Conservation (phyloP, 2,888 invertebrate genomes). For the Cordilura impudica region DNA sequence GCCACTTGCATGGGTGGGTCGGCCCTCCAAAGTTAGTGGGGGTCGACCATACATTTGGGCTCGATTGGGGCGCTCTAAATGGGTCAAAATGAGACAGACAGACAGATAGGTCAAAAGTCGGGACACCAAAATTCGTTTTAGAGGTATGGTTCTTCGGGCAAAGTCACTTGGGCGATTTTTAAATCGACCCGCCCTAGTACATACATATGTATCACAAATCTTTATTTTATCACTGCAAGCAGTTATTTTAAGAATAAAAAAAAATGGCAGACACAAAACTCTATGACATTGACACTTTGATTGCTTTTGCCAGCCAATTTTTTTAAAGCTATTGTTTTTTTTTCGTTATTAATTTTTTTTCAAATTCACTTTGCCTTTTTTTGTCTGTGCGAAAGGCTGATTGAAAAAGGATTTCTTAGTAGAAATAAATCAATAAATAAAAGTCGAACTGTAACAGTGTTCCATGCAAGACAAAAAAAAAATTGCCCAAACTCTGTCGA, state of each 20-base stretch:
- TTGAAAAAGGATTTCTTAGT: not conserved
- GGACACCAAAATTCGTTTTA: no score
- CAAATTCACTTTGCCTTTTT: not conserved
- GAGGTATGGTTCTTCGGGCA: no score
- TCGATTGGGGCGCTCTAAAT: no score
- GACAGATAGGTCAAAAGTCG: no score
- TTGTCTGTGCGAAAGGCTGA: not conserved
- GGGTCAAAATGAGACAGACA: no score
- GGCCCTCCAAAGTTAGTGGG: no score
- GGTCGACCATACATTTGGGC: no score
- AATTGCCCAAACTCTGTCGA: no score
- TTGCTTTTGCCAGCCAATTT: constrained; percentile 29
- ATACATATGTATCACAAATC: no score
- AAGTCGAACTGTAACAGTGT: not conserved
- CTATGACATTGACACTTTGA: constrained; percentile 46
- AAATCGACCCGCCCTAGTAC: no score
- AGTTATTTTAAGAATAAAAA: not conserved
- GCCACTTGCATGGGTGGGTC: no score
- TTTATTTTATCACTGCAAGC: not conserved
- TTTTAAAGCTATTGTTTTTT: not conserved
- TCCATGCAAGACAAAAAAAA: not conserved
- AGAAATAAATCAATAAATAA: constrained; percentile 15
- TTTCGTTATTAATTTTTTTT: constrained; percentile 16
- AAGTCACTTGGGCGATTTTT: no score
- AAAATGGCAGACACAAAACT: not conserved